Conservation (phyloP, 2,113 vertebrate species). For the Hemicordylus capensis region DNA sequence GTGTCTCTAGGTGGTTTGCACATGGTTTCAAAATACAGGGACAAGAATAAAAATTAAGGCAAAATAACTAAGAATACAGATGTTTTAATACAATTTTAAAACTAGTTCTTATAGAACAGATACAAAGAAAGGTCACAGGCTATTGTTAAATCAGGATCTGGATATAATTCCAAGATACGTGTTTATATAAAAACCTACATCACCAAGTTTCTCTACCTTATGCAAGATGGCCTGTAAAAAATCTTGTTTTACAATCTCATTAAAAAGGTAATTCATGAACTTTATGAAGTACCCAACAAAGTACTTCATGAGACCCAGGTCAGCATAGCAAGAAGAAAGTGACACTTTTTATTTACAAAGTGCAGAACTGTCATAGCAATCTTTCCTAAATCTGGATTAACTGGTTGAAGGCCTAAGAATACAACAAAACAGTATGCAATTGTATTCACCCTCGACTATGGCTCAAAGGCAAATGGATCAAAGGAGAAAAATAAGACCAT, state of each 20-base stretch:
- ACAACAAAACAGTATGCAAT: not conserved
- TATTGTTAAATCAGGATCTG: not conserved
- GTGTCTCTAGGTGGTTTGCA: too few relatives aligned
- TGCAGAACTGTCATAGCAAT: not conserved
- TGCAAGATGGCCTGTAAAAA: not conserved
- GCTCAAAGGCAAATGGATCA: not conserved
- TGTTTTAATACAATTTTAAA: too few relatives aligned
- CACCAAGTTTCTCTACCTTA: not conserved
- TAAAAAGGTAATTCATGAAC: too few relatives aligned
- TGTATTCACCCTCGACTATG: not conserved
- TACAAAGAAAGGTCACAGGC: not conserved
- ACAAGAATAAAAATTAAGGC: too few relatives aligned
- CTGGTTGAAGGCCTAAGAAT: not conserved
- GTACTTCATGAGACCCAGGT: not conserved
- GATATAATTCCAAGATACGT: not conserved
- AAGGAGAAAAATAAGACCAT: not conserved
- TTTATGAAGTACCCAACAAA: too few relatives aligned
- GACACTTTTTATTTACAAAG: not conserved
- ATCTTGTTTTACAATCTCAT: not conserved
- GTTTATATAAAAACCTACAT: not conserved
- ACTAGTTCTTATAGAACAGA: too few relatives aligned
- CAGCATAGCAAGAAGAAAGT: not conserved
- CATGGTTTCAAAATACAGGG: too few relatives aligned
- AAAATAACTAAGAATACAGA: too few relatives aligned
- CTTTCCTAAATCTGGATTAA: not conserved